Evolutionary conservation across 37 sponge, comb jelly and placozoan genomes (phyloP), one percentile per base, ranked within the genome.

Genomic region (Haliclona indistincta): DNA sequence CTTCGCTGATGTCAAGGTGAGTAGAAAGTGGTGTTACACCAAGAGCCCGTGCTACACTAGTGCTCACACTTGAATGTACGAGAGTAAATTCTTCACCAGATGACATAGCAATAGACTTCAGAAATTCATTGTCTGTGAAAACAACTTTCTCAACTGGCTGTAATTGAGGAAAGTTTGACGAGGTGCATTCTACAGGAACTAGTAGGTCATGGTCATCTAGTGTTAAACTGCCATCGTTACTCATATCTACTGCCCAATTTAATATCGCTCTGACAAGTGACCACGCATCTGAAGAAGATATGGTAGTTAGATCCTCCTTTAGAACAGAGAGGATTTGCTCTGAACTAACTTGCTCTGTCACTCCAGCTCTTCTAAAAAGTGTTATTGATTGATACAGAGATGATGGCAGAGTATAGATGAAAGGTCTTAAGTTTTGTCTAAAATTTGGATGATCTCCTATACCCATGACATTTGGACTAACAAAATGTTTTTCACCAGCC

Each of bases 111-210:
- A 75, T 32, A 25, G 11, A 6, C 10, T 65, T 56, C 2, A 86
- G 49, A 58, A 79, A 77, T 15, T 73, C 62, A 73, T 58, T 79
- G 34, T 86, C 86, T 5, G 75, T 74, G 66, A 79, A 86, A 2
- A 72, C 68, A 35, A 86, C 80, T 15, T 74, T 43, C 0, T 38
- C 35, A 26, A 29, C 71, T 42, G 58, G 38, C 22, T 29, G 61
- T 13, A 86, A 62, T 5, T 67, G 43, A 64, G 77, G 86, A 20
- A 38, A 32, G n/a, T 26, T 54, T 47, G 49, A 47, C 13, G 13
- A 47, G n/a, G 11, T 43, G 22, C 42, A 68, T 28, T 77, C 32
- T 4, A 67, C 52, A 2, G 75, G 76, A 10, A 74, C 77, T 7
- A 74, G 30, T 25, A 25, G 7, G 7, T 65, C 62, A 4, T 39